Conservation (phyloP, 2,113 vertebrate genomes). For the Spermophilus dauricus region DNA sequence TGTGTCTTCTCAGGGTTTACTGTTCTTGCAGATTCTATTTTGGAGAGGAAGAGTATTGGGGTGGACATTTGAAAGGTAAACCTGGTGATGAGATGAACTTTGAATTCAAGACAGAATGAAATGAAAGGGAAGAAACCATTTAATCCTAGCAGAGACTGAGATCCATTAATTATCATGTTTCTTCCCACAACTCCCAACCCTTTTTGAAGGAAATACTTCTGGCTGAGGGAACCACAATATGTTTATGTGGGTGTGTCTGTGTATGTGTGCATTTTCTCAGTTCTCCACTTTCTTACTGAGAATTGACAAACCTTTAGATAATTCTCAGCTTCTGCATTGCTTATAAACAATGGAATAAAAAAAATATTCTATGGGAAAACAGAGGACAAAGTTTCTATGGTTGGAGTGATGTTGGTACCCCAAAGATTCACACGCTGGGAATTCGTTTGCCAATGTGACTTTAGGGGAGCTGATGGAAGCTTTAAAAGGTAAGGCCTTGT, state of each 20-base stretch:
- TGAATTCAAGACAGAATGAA: slow-evolving; percentile 23
- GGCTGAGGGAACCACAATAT: neutral
- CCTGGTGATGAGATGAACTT: neutral
- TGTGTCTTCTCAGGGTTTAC: neutral
- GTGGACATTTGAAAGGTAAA: neutral
- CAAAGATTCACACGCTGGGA: neutral
- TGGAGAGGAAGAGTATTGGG: neutral
- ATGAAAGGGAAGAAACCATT: neutral
- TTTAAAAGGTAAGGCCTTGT: neutral
- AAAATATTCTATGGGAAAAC: neutral
- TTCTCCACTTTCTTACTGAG: neutral
- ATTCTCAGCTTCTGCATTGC: neutral
- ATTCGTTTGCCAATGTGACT: neutral
- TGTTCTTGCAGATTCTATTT: neutral
- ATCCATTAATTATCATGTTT: neutral
- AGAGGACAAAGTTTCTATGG: neutral
- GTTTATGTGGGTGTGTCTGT: neutral
- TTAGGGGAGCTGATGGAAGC: neutral
- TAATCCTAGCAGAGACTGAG: neutral
- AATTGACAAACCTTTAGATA: neutral
- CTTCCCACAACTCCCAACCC: neutral
- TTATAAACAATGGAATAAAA: slow-evolving; percentile 17
- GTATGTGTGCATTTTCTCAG: neutral
- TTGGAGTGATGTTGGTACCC: neutral
- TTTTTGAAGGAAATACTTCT: neutral